Evolutionary conservation across 1,140 invertebrate species (phyloP).

Genomic region (Drosophila miranda): DNA sequence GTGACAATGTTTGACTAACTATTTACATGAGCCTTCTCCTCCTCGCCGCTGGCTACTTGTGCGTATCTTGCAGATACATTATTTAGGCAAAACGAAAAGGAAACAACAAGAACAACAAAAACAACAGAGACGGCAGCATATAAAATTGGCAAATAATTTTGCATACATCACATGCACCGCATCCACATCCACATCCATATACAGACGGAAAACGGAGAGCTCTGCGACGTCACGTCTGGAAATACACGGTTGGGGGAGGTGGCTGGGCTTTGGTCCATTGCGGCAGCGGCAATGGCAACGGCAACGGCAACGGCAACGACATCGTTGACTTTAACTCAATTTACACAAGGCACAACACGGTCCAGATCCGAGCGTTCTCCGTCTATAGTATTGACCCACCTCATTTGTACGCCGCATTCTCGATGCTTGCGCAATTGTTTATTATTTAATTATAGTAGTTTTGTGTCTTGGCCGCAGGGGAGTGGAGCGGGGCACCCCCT

Average conservation of each 20-base stretch:
- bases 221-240: slow-evolving; percentile 41
- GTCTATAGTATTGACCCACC: slow-evolving; percentile 47
- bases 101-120: slow-evolving; percentile 22
- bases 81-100: slow-evolving; percentile 14
- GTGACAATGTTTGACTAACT: slow-evolving; percentile 10
- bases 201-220: slow-evolving; percentile 3
- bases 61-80: slow-evolving; percentile 48
- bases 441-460: slow-evolving; percentile 65
- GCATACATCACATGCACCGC: slow-evolving; percentile 40
- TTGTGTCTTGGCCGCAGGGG: slow-evolving; percentile 11
- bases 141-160: slow-evolving; percentile 49
- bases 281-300: slow-evolving; percentile 10
- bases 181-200: not conserved
- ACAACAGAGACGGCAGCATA: slow-evolving; percentile 15
- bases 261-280: slow-evolving; percentile 43
- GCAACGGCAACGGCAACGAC: slow-evolving; percentile 1
- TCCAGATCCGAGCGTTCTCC: slow-evolving; percentile 17
- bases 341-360: slow-evolving; percentile 47
- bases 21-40: slow-evolving; percentile 14
- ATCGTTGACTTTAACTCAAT: slow-evolving; percentile 46
- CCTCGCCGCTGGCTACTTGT: slow-evolving; percentile 19
- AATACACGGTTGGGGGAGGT: not conserved
- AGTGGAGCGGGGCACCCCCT: slow-evolving; percentile 20
- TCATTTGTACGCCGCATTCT: slow-evolving; percentile 45
- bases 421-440: slow-evolving; percentile 56